phyloP scores from a whole-genome alignment of 2,113 vertebrate species.

The Aix galericulata region DNA sequence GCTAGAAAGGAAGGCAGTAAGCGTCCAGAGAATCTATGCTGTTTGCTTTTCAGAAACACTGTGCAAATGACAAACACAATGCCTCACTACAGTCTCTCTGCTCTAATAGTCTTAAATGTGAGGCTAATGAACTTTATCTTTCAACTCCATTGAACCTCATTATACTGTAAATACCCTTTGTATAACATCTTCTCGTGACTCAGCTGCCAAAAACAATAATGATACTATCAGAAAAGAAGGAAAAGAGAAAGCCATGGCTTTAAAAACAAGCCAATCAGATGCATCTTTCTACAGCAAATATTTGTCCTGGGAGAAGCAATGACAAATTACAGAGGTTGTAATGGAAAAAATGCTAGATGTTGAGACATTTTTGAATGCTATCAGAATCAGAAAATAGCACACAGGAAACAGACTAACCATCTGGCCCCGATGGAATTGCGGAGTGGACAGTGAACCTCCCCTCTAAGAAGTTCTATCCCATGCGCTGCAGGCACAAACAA shows the following conservation, averaged over 20 bases:
- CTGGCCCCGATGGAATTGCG: neutral
- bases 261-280: neutral
- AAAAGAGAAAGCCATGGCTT: neutral
- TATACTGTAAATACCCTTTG: slow-evolving; percentile 23
- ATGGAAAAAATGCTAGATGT: neutral
- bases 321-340: neutral
- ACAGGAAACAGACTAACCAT: neutral
- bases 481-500: neutral
- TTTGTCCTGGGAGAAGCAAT: neutral
- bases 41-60: slow-evolving; percentile 17
- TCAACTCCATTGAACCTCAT: slow-evolving; percentile 34
- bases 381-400: neutral
- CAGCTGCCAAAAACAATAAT: slow-evolving; percentile 47
- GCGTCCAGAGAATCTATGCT: neutral
- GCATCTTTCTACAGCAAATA: slow-evolving; percentile 7
- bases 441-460: neutral
- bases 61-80: slow-evolving; percentile 30
- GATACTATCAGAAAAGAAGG: slow-evolving; percentile 8
- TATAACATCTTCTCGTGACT: slow-evolving; percentile 36
- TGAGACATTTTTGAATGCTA: neutral
- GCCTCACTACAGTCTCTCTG: slow-evolving; percentile 19
- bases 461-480: neutral
- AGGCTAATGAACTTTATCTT: slow-evolving; percentile 64
- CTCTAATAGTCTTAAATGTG: slow-evolving; percentile 43
- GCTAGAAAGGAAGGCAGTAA: neutral